phyloP scores from a whole-genome alignment of 2,797 vertebrate genomes.

The Neoniphon sammara region DNA sequence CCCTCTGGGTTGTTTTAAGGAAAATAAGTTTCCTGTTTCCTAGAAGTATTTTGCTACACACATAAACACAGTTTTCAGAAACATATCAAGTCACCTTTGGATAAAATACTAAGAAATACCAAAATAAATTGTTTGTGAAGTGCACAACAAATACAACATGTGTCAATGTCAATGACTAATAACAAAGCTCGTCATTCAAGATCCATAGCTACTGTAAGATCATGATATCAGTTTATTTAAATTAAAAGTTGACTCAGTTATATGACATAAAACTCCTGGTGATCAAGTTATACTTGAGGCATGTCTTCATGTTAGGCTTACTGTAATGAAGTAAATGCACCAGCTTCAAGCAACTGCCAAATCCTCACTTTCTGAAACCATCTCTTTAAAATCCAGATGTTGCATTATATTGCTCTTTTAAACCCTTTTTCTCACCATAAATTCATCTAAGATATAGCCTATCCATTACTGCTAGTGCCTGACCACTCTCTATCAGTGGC shows the following conservation, averaged over 20 bases:
- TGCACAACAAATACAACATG: slow-evolving; percentile 31
- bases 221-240: slow-evolving; percentile 9
- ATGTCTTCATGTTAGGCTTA: slow-evolving; percentile 26
- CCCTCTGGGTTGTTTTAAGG: too few relatives aligned
- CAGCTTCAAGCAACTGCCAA: slow-evolving; percentile 12
- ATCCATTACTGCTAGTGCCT: slow-evolving; percentile 12
- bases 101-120: slow-evolving; percentile 3
- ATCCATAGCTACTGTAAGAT: slow-evolving; percentile 24
- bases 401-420: slow-evolving; percentile 32
- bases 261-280: background rate
- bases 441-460: slow-evolving; percentile 17
- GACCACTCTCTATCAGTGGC: slow-evolving; percentile 8
- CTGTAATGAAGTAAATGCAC: slow-evolving; percentile 25
- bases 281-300: background rate
- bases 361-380: slow-evolving; percentile 17
- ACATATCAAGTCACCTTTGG: background rate
- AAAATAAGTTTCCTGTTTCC: background rate
- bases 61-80: background rate
- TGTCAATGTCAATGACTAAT: background rate
- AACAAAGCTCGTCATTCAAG: background rate
- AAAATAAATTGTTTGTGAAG: slow-evolving; percentile 11
- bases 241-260: slow-evolving; percentile 10
- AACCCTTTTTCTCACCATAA: background rate
- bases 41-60: slow-evolving; percentile 11
- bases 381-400: slow-evolving; percentile 25